phyloP scores from a whole-genome alignment of 2,888 invertebrate genomes.

The Homarus gammarus region DNA sequence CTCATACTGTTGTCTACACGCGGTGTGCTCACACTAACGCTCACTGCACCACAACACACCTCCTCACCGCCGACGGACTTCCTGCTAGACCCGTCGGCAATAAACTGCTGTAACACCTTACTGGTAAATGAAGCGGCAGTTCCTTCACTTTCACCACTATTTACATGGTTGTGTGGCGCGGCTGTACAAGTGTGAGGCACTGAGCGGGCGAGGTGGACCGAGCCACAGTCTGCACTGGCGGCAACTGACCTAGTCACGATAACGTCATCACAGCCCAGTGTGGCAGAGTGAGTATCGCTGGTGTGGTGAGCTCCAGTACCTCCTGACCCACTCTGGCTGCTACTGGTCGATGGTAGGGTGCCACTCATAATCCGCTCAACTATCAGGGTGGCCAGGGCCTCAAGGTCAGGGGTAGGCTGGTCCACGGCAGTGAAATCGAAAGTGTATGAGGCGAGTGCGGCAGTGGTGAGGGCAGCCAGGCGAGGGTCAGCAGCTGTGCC shows the following conservation, averaged over 20 bases:
- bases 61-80: not conserved
- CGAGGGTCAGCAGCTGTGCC: constrained; percentile 28
- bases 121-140: constrained; percentile 11
- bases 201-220: constrained; percentile 23
- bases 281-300: not conserved
- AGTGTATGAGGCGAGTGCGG: constrained; percentile 45
- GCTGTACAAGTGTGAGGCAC: not conserved
- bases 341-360: constrained; percentile 24
- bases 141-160: constrained; percentile 31
- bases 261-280: constrained; percentile 14
- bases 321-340: constrained; percentile 26
- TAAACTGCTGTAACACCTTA: not conserved
- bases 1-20: not conserved
- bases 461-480: constrained; percentile 16
- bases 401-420: constrained; percentile 57
- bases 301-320: not conserved
- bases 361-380: constrained; percentile 64
- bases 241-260: constrained; percentile 35
- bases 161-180: not conserved
- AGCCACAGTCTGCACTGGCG: constrained; percentile 20
- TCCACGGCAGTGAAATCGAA: constrained; percentile 59
- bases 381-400: constrained; percentile 70
- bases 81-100: not conserved
- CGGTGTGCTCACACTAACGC: not conserved
- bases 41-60: not conserved